These are phyloP conservation scores for Drosophila formosana DNA, from an alignment of 2,888 invertebrate genomes.

Conservation along the genomic window DNA sequence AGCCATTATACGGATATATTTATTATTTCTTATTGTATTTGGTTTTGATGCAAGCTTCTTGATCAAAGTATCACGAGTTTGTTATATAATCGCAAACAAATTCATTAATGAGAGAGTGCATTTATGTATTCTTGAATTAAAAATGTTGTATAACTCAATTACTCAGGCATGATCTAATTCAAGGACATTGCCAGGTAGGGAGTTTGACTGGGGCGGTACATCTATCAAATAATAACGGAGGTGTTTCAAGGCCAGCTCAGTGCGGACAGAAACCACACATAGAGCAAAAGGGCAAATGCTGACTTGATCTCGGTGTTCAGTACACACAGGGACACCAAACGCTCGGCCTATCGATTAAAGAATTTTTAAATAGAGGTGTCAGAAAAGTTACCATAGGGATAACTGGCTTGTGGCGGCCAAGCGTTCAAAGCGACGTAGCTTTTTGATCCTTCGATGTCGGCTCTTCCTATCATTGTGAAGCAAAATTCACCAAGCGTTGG, in stretches of 20 bases:
- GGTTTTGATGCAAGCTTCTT: slow-evolving; percentile 34
- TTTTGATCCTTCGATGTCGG: slow-evolving; percentile 78
- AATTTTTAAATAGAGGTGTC: not conserved
- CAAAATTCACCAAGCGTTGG: slow-evolving; percentile 35
- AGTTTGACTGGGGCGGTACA: slow-evolving; percentile 57
- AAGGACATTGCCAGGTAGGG: slow-evolving; percentile 23
- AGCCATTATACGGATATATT: slow-evolving; percentile 29
- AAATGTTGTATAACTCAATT: slow-evolving; percentile 31
- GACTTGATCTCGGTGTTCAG: slow-evolving; percentile 80
- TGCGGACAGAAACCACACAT: slow-evolving; percentile 89
- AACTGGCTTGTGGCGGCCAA: slow-evolving; percentile 57
- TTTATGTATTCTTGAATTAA: too few species aligned
- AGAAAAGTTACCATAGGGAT: not conserved
- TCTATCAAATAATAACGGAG: slow-evolving; percentile 47
- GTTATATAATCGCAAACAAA: slow-evolving; percentile 33
- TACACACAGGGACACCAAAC: slow-evolving; percentile 88
- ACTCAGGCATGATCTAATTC: slow-evolving; percentile 54
- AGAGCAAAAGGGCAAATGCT: slow-evolving; percentile 90
- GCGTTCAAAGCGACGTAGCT: slow-evolving; percentile 86
- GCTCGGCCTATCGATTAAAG: slow-evolving; percentile 87
- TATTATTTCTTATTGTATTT: slow-evolving; percentile 30
- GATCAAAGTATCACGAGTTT: slow-evolving; percentile 37
- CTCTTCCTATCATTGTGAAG: slow-evolving; percentile 35
- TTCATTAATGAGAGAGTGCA: too few species aligned
- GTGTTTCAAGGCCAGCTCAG: slow-evolving; percentile 82